Percentiles rank a stretch among this genome's conserved stretches.
These are phyloP conservation scores for Falco berigora DNA, from an alignment of 2,797 vertebrate genomes.

Conservation along the genomic window DNA sequence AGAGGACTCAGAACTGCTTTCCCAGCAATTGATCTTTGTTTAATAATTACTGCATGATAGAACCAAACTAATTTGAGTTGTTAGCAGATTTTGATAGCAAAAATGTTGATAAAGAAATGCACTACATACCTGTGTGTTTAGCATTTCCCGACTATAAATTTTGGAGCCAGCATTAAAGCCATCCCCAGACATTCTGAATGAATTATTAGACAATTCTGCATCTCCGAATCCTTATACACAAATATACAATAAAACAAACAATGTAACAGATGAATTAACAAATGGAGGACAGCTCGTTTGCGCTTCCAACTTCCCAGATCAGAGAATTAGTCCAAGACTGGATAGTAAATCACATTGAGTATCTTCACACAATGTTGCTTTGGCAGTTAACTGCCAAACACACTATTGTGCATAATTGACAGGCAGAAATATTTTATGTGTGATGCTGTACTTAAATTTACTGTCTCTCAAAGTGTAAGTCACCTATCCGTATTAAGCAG, in stretches of 20 bases:
- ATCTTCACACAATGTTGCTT: background rate
- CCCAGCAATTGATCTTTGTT: background rate
- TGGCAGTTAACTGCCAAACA: conserved; percentile 25
- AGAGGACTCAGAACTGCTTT: background rate
- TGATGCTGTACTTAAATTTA: conserved; percentile 2
- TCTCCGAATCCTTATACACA: background rate
- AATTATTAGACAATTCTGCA: conserved; percentile 19
- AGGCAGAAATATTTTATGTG: conserved; percentile 23
- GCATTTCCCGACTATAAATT: background rate
- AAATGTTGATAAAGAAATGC: background rate
- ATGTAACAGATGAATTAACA: conserved; percentile 34
- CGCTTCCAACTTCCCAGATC: background rate
- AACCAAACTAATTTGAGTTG: background rate
- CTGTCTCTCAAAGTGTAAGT: background rate
- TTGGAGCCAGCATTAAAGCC: background rate
- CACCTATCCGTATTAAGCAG: background rate
- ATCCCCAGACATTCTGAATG: background rate
- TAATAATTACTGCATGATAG: background rate
- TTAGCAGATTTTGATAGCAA: background rate
- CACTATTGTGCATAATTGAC: background rate
- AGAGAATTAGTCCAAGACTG: conserved; percentile 1
- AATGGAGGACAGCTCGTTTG: background rate
- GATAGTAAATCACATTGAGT: conserved; percentile 25
- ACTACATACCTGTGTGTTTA: background rate
- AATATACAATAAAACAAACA: conserved; percentile 34